Base-by-base conservation (phyloP, 2,888 invertebrate genomes). In the Clepsis dumicolana region DNA sequence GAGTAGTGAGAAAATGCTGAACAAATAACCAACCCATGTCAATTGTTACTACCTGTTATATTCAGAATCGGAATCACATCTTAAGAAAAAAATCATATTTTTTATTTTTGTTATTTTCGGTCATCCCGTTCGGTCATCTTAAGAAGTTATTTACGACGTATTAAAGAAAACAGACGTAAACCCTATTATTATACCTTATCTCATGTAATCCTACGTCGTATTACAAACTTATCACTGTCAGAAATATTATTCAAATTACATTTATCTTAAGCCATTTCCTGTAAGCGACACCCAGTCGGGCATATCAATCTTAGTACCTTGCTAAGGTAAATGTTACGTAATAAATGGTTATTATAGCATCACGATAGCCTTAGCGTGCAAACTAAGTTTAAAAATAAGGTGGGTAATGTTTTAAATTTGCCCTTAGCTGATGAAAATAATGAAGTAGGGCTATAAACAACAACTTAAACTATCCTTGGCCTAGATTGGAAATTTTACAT, bases 181-280 rank as follows among this genome's bases (percentile, higher is more conserved):
- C 12, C 29, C 27, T 32, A 18, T 32, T 64, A 48, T 48, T 32
- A 24, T 16, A 32, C 7, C 18, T 38, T 65, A 65, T 65, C 52
- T 52, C 52, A 10, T 10, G 4, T 65, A 53, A 60, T 65, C 52
- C 52, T 38, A 18, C 25, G 63, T 53, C 18, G 48, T 57, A 57
- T 57, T 25, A 50, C 27, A 50, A 44, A 32, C 64, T 64, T 64
- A 64, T 64, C 57, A 53, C 59, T 25, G 38, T 41, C 12, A 7
- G n/a, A 18, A 7, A 14, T 25, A 32, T 60, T 60, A 60, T 53
- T 65, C 52, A 65, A 60, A 60, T 53, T 18, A 21, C n/a, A 44
- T 65, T 60, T 60, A 60, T 65, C 60, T 65, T 53, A 25, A 60
- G 52, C 65, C 60, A 53, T 41, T 60, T 53, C 65, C 60, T 60